Evolutionary conservation across 2,113 vertebrate species (phyloP), one percentile per base, ranked within the genome.

Genomic region (Pelecanus crispus): DNA sequence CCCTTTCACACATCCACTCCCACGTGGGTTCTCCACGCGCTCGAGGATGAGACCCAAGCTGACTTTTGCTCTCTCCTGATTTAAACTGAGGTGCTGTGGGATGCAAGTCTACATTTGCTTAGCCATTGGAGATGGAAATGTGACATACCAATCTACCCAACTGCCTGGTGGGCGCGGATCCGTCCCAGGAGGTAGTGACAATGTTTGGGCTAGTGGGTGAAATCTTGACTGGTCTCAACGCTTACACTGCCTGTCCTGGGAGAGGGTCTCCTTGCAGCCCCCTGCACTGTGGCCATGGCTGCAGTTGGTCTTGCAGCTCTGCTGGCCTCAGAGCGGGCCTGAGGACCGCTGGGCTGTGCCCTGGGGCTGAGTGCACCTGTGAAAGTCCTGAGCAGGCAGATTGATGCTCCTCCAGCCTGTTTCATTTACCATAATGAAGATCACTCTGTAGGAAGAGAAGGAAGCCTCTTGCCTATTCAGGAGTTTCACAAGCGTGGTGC

Each of bases 371-470:
- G 18, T 2, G 3, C 0, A 0, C 73, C 92, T 95, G 49, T 96
- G 94, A 97, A 97, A 95, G 73, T 96, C 70, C 87, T 87, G 78
- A 92, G 58, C 34, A 80, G 92, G 74, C 91, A 95, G 78, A 77
- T 55, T 0, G 2, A 53, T 68, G 78, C 66, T 94, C 73, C 86
- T 91, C 25, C 56, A 87, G 58, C 50, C 58, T 90, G 84, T 94
- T 91, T 95, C 89, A 0, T 65, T 95, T 94, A 95, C 53, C 74
- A 91, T 73, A 80, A 61, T 29, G 42, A 91, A 94, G 91, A 75
- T 45, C 55, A 58, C 25, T 88, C 73, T 0, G 93, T 87, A 94
- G 84, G 91, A 97, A 91, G 91, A 73, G 66, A 95, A 91, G 77
- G 42, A 87, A 95, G 45, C 36, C 84, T 96, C 94, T 95, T 78